A percentile compares a stretch with the other conserved stretches of the same genome.
phyloP scores from a whole-genome alignment of 2,888 invertebrate genomes.

The Clanis bilineata region DNA sequence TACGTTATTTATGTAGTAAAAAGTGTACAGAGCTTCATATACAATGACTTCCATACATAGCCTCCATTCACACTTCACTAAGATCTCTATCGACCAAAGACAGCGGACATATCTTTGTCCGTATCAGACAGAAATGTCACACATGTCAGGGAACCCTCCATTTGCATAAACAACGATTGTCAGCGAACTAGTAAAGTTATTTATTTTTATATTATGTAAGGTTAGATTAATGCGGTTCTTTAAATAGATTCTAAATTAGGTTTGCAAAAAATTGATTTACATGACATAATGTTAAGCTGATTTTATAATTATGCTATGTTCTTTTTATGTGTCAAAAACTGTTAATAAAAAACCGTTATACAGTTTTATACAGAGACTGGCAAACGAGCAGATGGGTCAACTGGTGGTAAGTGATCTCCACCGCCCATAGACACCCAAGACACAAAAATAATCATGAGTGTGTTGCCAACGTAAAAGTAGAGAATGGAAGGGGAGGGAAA shows the following conservation, averaged over 20 bases:
- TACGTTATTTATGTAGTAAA: too few relatives aligned
- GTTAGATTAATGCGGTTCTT: neutral
- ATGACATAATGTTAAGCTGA: too few relatives aligned
- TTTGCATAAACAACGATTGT: neutral
- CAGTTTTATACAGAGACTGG: too few relatives aligned
- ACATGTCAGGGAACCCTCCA: neutral
- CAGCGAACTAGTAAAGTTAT: neutral
- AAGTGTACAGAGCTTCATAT: too few relatives aligned
- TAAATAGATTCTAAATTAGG: neutral
- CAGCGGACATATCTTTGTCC: constrained; percentile 15
- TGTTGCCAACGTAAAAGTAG: too few relatives aligned
- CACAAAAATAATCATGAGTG: too few relatives aligned
- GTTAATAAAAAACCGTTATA: too few relatives aligned
- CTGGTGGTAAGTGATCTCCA: too few relatives aligned
- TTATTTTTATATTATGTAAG: neutral
- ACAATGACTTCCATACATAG: neutral
- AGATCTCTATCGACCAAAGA: neutral
- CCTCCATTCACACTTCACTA: neutral
- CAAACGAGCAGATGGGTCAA: too few relatives aligned
- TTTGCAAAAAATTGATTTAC: neutral
- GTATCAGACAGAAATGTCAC: neutral
- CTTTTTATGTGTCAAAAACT: neutral
- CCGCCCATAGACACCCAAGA: too few relatives aligned
- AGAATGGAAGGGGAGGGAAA: too few relatives aligned
- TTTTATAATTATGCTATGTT: neutral